Base-by-base conservation (phyloP, 2,113 vertebrate species). In the Odocoileus virginianus region DNA sequence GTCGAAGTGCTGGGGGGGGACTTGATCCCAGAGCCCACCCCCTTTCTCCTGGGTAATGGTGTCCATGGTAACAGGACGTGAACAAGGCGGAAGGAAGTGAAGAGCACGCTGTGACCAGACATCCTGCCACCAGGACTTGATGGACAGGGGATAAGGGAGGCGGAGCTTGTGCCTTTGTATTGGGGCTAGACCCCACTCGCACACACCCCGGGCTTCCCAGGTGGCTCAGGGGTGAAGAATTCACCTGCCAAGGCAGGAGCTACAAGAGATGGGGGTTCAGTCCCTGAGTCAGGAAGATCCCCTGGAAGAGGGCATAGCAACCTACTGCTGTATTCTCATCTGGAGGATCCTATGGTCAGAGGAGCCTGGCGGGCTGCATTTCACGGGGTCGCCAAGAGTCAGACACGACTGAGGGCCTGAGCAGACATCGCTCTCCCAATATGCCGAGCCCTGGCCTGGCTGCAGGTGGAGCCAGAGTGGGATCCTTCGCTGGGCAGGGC, bases 101-200 rank as follows among this genome's bases (percentile, higher is more conserved):
- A 17, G 83, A 45, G 7, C 50, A 64, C 21, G 4, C 21, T 17
- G 36, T 45, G 6, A 6, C 0, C 0, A 16, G 79, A 23, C 50
- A 14, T 87, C 50, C 64, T 91, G 67, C 67, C 36, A 13, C 36
- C 40, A 36, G 50, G 60, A 71, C 54, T 25, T 82, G 85, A 50
- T 54, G 67, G 57, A 36, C 36, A 30, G 15, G 15, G 25, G 14
- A 0, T 27, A 33, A 45, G 28, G n/a, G 30, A 33, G 47, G 28
- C 28, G 5, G 60, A n/a, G 36, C 3, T 10, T 52, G 11, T 52
- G 83, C 9, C n/a, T 86, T 40, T 30, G 23, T 11, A 19, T 33
- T 52, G 52, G 43, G n/a, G 60, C 7, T 2, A 50, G 83, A 7
- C 33, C 52, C 33, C 6, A 13, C 50, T 50, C 17, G 19, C 50